Evolutionary conservation across 2,888 invertebrate genomes (phyloP), one percentile per base, ranked within the genome.

Genomic region (Eledona agricola): DNA sequence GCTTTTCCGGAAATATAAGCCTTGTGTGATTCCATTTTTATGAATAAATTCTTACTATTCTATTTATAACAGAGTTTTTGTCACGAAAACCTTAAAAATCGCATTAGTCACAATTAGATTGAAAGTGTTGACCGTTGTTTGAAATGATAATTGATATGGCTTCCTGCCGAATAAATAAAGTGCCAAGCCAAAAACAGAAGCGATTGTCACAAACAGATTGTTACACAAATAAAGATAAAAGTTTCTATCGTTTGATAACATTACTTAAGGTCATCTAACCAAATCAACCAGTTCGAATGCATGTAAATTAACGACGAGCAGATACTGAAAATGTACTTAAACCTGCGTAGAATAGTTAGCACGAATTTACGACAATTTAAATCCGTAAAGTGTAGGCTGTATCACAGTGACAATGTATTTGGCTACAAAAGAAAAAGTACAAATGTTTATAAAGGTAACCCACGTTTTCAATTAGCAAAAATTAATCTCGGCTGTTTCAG

Each of bases 1-100:
- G 91, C 90, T 22, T 92, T 85, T 74, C 90, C 92, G 3, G 88
- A 89, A 72, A 87, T 91, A 70, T 89, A 80, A 59, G 29, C n/a
- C n/a, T n/a, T n/a, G n/a, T n/a, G n/a, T n/a, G n/a, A n/a, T n/a
- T n/a, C n/a, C n/a, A n/a, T n/a, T n/a, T n/a, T n/a, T n/a, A n/a
- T n/a, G n/a, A n/a, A n/a, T n/a, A n/a, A n/a, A n/a, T n/a, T n/a
- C n/a, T n/a, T n/a, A n/a, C n/a, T n/a, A n/a, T n/a, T n/a, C n/a
- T n/a, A n/a, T n/a, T n/a, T n/a, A n/a, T n/a, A n/a, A n/a, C n/a
- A n/a, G n/a, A n/a, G n/a, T n/a, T n/a, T n/a, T n/a, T n/a, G n/a
- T n/a, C n/a, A n/a, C n/a, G n/a, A n/a, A n/a, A n/a, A n/a, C n/a
- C n/a, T n/a, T n/a, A n/a, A n/a, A n/a, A n/a, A n/a, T n/a, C n/a